Evolutionary conservation across 2,113 vertebrate species (phyloP), one percentile per base, ranked within the genome.

Genomic region (Oostethus manadensis): DNA sequence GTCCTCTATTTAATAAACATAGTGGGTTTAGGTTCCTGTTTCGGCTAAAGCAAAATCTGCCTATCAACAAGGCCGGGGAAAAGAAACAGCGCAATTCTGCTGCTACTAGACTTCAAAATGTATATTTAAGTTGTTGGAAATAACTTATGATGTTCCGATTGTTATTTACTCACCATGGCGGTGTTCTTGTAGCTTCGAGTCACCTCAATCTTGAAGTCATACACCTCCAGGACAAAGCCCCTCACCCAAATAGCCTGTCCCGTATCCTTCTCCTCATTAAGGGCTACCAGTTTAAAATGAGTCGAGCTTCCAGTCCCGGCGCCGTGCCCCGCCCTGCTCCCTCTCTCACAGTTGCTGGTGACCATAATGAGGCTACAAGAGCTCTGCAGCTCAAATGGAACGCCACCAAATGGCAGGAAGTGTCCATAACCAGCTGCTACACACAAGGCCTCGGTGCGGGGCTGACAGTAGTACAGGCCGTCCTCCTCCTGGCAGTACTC

Each of bases 111-210:
- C n/a, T n/a, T n/a, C n/a, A n/a, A n/a, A n/a, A n/a, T n/a, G n/a
- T n/a, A n/a, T n/a, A 33, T 33, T 33, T 3, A 33, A 7, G 29
- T 33, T 33, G 29, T 33, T 33, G 8, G 8, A 3, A 33, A 33
- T 33, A 2, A 8, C 18, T 11, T 1, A 35, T 6, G 9, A 11
- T 38, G 38, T 42, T 42, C 14, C 13, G 14, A 15, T 47, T 1
- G 35, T 17, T 1, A 18, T 51, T 6, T n/a, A 80, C 94, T 94
- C 83, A 98, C 97, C 90, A 92, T 84, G 40, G 96, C 93, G 0
- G 94, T 98, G 74, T 98, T 92, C 71, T 96, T 99, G 82, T 97
- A 98, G 80, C 93, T 95, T 50, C 93, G 89, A 59, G 93, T 92
- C 64, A 97, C 93, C 70, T 95, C 81, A 0, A 99, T 92, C 66